These are phyloP conservation scores for Enteromius fasciolatus DNA, from an alignment of 2,797 vertebrate species.

Conservation along the genomic window DNA sequence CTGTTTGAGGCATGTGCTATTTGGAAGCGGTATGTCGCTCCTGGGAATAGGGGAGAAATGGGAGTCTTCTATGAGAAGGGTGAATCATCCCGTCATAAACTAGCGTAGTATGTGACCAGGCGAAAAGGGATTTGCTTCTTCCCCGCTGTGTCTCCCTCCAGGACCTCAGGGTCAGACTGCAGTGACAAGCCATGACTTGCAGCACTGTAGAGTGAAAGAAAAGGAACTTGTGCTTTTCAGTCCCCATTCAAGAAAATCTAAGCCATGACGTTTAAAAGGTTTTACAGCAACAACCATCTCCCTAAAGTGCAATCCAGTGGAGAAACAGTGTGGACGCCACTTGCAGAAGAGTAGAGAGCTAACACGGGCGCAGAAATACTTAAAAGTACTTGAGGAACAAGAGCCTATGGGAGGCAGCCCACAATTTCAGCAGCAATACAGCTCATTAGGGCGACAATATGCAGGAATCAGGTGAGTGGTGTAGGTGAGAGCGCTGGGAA, in stretches of 20 bases:
- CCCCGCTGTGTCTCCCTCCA: slow-evolving; percentile 62
- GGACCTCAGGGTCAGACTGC: slow-evolving; percentile 78
- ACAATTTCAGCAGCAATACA: slow-evolving; percentile 18
- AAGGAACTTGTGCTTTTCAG: slow-evolving; percentile 4
- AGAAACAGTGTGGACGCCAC: slow-evolving; percentile 2
- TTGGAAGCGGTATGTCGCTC: background rate
- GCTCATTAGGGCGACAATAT: slow-evolving; percentile 35
- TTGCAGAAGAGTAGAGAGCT: background rate
- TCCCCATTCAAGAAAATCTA: slow-evolving; percentile 34
- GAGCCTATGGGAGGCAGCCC: background rate
- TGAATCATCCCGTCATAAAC: slow-evolving; percentile 18
- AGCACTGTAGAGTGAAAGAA: slow-evolving; percentile 60
- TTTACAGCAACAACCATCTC: background rate
- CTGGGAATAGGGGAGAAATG: background rate
- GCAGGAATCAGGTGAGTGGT: slow-evolving; percentile 25
- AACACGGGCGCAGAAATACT: background rate
- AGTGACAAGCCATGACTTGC: slow-evolving; percentile 76
- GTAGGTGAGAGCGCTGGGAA: slow-evolving; percentile 1
- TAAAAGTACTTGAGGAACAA: background rate
- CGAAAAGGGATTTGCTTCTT: slow-evolving; percentile 66
- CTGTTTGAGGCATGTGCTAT: background rate
- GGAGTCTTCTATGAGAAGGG: slow-evolving; percentile 12
- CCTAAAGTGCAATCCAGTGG: slow-evolving; percentile 15
- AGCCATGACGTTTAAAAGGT: slow-evolving; percentile 24
- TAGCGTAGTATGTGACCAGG: slow-evolving; percentile 36